Evolutionary conservation across 1,140 invertebrate species (phyloP), one percentile per base, ranked within the genome.

Genomic region (Druon quercuslanigerum): DNA sequence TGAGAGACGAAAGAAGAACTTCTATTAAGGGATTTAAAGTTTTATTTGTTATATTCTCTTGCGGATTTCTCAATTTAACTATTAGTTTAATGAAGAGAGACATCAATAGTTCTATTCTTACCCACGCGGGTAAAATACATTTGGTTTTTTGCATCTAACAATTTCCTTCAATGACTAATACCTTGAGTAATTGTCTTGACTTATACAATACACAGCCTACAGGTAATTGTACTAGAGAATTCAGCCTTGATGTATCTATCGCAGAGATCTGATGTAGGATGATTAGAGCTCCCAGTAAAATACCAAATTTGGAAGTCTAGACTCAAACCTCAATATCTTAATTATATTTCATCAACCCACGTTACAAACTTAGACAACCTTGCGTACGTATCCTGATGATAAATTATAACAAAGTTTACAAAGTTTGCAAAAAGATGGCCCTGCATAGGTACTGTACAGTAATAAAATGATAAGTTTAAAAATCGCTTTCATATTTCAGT

Each of bases 51-150:
- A 54, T n/a, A 17, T 57, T 19, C 19, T 66, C 40, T 46, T 46
- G 9, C 11, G 40, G 60, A 40, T 66, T 66, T 66, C 60, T 66
- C 60, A 46, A 66, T 66, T 66, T n/a, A 46, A 46, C 40, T 46
- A 46, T 46, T 46, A 46, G 40, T 8, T 46, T 46, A 46, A 46
- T 46, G 7, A 11, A 11, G 9, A 46, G 40, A 46, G 40, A 46
- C 40, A 46, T 9, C 9, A 7, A 66, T 6, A 9, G 2, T 7
- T 25, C 40, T 46, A 16, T 25, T 66, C 40, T 66, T 40, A 9
- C 60, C 60, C 60, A 66, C 60, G 60, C 57, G 12, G 12, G 25
- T 20, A 0, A 66, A 66, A 66, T 66, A 66, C 3, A 14, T 40
- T n/a, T 40, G 16, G n/a, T 9, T 66, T 40, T n/a, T 8, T 17